Conservation (phyloP, 2,888 invertebrate species). For the Metopia argyrocephala region DNA sequence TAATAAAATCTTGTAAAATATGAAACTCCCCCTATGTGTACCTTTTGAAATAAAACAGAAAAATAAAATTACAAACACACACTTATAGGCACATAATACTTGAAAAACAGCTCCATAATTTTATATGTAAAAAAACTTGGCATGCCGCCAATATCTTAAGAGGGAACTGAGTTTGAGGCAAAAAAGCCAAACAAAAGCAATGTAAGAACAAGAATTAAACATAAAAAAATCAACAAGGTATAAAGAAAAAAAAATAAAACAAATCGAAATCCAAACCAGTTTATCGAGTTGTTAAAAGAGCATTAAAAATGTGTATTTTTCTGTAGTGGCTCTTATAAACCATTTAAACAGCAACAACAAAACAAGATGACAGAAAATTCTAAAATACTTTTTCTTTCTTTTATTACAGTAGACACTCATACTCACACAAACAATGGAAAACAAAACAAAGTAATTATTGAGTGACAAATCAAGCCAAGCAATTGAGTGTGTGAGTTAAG, state of each 20-base stretch:
- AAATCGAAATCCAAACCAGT: slow-evolving; percentile 68
- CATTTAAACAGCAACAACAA: not conserved
- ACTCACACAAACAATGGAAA: not conserved
- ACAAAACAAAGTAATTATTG: not conserved
- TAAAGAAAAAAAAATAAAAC: no score
- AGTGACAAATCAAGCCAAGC: slow-evolving; percentile 16
- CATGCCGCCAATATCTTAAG: slow-evolving; percentile 56
- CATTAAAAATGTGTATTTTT: not conserved
- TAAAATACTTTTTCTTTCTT: slow-evolving; percentile 58
- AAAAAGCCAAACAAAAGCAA: slow-evolving; percentile 27
- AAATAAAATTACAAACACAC: not conserved
- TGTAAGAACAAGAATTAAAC: slow-evolving; percentile 23
- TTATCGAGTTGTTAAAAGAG: slow-evolving; percentile 70
- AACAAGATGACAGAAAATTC: slow-evolving; percentile 5
- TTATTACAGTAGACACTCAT: not conserved
- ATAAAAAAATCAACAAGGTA: slow-evolving; percentile 6
- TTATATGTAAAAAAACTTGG: slow-evolving; percentile 37
- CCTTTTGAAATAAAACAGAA: no score
- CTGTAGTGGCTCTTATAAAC: not conserved
- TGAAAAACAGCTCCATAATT: not conserved
- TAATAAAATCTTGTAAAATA: not conserved
- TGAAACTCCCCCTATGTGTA: not conserved
- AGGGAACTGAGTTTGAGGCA: slow-evolving; percentile 35
- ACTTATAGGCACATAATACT: no score
- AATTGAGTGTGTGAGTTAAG: slow-evolving; percentile 45